Evolutionary conservation across 2,888 invertebrate species (phyloP), one percentile per base, ranked within the genome.

Genomic region (Sesia bembeciformis): DNA sequence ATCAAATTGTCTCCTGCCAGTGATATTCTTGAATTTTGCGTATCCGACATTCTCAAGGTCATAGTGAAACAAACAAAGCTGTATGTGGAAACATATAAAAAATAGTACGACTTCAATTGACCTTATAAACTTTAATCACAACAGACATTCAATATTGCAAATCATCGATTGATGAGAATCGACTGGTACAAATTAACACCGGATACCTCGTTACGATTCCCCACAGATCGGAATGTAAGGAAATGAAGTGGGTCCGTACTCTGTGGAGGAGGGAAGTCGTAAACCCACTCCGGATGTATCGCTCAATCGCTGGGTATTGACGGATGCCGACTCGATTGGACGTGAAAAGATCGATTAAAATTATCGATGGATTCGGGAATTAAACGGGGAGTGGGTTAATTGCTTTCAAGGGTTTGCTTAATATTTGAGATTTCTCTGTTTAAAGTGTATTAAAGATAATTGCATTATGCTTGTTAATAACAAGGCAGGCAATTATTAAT

Each of bases 171-270:
- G 46, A 46, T 39, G 8, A 8, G 50, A 6, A 38, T 50, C 39
- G 50, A 50, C 7, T 52, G 40, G 52, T 51, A 57, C 57, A 58
- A 62, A 61, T 61, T 61, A 60, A 56, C 56, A 57, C 59, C 63
- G 63, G 63, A 59, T 56, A 57, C 55, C 51, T 59, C 56, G 60
- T 57, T 57, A 53, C 43, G 42, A 58, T 56, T 40, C 7, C 38
- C 39, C 53, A 42, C 53, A 57, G 54, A 57, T 52, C 53, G 54
- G 58, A 57, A 56, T 57, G 58, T 54, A 56, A 58, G 61, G 62
- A 60, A 62, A 62, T 62, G 59, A 62, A 59, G 54, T 54, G 56
- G 58, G 51, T 50, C 52, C 49, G 54, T 40, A 54, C 39, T 49
- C 40, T 54, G 39, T 52, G 39, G 54, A 7, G 54, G 39, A 42